Evolutionary conservation across 2,888 invertebrate genomes (phyloP).

Genomic region (Perithous albicinctus): DNA sequence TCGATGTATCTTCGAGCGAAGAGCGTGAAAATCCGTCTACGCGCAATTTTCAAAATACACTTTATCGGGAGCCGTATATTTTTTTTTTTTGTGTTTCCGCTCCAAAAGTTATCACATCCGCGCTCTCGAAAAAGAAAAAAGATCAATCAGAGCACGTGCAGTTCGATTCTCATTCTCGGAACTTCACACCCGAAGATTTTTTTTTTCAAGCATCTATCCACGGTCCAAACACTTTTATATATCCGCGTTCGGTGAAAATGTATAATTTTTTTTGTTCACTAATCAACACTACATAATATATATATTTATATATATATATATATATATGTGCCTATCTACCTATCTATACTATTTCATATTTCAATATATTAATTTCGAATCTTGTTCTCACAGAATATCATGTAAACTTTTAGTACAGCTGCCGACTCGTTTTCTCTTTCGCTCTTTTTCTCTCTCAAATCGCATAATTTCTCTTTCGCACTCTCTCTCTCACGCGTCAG

Average conservation of each 20-base stretch:
- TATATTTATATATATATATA: conserved; percentile 46
- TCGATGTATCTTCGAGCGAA: conserved; percentile 47
- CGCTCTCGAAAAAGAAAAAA: not conserved
- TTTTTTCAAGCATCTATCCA: conserved; percentile 3
- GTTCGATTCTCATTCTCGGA: not conserved
- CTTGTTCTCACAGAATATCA: conserved; percentile 80
- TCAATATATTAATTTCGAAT: conserved; percentile 83
- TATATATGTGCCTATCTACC: conserved; percentile 77
- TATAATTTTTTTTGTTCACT: conserved; percentile 77
- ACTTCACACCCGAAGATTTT: conserved; percentile 28
- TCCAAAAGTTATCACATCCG: conserved; percentile 11
- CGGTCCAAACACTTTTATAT: conserved; percentile 49
- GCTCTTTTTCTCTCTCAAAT: conserved; percentile 17
- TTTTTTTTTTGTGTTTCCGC: not conserved
- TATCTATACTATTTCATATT: conserved; percentile 76
- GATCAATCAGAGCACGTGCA: not conserved
- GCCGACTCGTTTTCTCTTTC: conserved; percentile 71
- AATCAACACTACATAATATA: conserved; percentile 80
- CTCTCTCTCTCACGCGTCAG: conserved; percentile 72
- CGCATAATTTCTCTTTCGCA: conserved; percentile 13
- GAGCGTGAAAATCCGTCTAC: conserved; percentile 11
- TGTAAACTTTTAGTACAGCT: conserved; percentile 82
- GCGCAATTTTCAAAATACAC: conserved; percentile 17
- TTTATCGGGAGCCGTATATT: conserved; percentile 6
- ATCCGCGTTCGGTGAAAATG: conserved; percentile 72